These are phyloP conservation scores for Hedya salicella DNA, from an alignment of 2,888 invertebrate species.

Conservation along the genomic window DNA sequence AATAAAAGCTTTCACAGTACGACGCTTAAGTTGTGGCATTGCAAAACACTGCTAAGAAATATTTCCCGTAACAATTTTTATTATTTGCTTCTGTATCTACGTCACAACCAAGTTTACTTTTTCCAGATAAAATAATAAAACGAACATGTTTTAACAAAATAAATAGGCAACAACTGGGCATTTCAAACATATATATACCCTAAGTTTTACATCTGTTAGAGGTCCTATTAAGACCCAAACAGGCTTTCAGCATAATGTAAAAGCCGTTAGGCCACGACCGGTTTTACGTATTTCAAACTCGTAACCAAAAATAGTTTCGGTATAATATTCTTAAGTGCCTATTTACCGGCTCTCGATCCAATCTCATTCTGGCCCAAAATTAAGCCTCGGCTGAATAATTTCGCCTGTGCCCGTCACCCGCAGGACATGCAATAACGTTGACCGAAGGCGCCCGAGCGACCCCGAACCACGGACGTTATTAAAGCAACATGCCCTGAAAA, in stretches of 20 bases:
- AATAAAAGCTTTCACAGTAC: too few relatives aligned
- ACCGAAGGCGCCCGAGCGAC: conserved; percentile 26
- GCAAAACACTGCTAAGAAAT: background rate
- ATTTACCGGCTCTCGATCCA: conserved; percentile 41
- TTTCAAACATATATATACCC: background rate
- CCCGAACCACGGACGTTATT: conserved; percentile 18
- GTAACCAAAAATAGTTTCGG: conserved; percentile 37
- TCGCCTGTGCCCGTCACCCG: conserved; percentile 32
- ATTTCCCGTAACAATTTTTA: background rate
- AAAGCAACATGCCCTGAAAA: conserved; percentile 26
- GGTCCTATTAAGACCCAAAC: conserved; percentile 5
- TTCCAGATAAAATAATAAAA: background rate
- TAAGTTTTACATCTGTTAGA: background rate
- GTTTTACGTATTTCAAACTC: conserved; percentile 18
- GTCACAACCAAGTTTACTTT: background rate
- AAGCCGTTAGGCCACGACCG: background rate
- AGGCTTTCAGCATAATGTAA: conserved; percentile 21
- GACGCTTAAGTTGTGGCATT: too few relatives aligned
- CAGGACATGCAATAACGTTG: conserved; percentile 40
- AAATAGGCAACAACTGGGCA: background rate
- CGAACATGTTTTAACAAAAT: background rate
- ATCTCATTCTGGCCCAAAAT: conserved; percentile 40
- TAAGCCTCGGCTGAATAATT: conserved; percentile 43
- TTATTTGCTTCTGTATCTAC: too few relatives aligned
- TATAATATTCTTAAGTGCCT: conserved; percentile 41